phyloP scores from a whole-genome alignment of 2,888 invertebrate genomes.

The Leptogaster cylindrica region DNA sequence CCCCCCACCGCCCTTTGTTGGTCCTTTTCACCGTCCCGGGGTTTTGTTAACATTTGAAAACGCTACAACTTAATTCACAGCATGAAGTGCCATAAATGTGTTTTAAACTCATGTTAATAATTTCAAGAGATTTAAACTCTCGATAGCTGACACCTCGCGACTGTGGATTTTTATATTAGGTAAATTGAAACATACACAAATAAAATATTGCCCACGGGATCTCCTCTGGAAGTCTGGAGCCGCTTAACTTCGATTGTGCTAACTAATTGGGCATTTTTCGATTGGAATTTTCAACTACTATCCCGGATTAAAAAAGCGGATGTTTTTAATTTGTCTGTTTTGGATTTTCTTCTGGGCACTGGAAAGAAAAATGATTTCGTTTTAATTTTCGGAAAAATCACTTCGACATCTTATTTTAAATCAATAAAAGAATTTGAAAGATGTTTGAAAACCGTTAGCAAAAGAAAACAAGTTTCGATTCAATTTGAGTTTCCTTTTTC shows the following conservation, averaged over 20 bases:
- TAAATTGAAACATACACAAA: slow-evolving; percentile 29
- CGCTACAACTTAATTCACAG: slow-evolving; percentile 59
- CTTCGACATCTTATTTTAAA: too few species aligned
- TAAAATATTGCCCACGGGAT: slow-evolving; percentile 16
- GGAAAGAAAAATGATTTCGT: too few species aligned
- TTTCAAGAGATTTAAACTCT: slow-evolving; percentile 52
- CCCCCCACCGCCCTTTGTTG: slow-evolving; percentile 13
- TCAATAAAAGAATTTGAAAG: too few species aligned
- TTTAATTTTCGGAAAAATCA: too few species aligned
- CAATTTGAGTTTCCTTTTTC: too few species aligned
- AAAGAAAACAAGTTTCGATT: too few species aligned
- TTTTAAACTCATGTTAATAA: slow-evolving; percentile 61
- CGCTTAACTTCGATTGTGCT: slow-evolving; percentile 19
- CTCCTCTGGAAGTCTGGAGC: slow-evolving; percentile 10
- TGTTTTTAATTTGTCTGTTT: too few species aligned
- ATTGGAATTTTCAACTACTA: too few species aligned
- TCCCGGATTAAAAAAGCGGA: too few species aligned
- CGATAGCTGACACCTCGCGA: slow-evolving; percentile 42
- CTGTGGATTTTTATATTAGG: slow-evolving; percentile 7
- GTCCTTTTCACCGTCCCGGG: slow-evolving; percentile 27
- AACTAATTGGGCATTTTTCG: slow-evolving; percentile 17
- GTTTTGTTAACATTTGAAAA: slow-evolving; percentile 41
- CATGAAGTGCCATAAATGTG: slow-evolving; percentile 60
- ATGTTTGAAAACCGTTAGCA: too few species aligned
- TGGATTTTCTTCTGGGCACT: too few species aligned